Base-by-base conservation (phyloP, 1,140 invertebrate species). In the Papilio xuthus region DNA sequence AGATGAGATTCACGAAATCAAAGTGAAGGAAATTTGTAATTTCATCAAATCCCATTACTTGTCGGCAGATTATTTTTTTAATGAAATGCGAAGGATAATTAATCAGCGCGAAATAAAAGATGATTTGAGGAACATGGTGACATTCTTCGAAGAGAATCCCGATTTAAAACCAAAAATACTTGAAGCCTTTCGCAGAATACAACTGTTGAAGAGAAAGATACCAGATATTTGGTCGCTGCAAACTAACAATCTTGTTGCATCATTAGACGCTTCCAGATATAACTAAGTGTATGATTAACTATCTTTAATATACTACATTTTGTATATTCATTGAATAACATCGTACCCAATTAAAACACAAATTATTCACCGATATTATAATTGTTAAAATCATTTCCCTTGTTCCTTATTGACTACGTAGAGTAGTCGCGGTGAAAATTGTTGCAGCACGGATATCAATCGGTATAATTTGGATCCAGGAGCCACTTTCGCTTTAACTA, bases 351-450 rank as follows among this genome's bases (percentile, higher is more conserved):
- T 63, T 63, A 60, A 60, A 60, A 26, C 56, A 12, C 26, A 23
- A 4, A 63, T 63, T 63, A 1, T 2, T 28, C 9, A 20, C 23
- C 20, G 23, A 23, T 60, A 23, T 63, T 26, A 28, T 63, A 63
- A 28, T 63, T 26, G 9, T 4, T 28, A 26, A 70, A n/a, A 78
- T 80, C 80, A 60, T 67, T 82, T 78, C 72, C 79, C 77, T 70
- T 82, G 60, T 77, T 26, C 23, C 23, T 81, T 89, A 83, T 89
- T 91, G 9, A 91, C 88, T 1, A 90, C 84, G 77, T 91, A 91
- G 50, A 91, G 77, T 9, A 91, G 78, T 75, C 82, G 77, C 2
- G 88, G 88, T 28, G 90, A 91, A 10, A 83, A 82, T 42, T 85
- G 71, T 60, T 82, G 86, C 4, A 90, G 76, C 9, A 79, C 71